phyloP scores from a whole-genome alignment of 2,888 invertebrate genomes.

The Agrochola litura region DNA sequence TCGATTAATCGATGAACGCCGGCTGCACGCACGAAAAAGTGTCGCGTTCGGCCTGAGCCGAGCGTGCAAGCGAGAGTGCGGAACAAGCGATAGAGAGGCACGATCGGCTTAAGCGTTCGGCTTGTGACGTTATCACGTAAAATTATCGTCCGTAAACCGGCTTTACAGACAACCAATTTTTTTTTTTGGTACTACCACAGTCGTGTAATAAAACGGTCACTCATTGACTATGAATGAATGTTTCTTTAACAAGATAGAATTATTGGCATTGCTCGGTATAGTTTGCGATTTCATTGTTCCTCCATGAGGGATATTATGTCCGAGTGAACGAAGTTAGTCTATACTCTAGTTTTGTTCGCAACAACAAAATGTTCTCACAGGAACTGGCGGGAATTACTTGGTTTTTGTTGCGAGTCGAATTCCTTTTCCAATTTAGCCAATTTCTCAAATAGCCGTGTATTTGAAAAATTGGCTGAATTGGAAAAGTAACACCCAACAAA shows the following conservation, averaged over 20 bases:
- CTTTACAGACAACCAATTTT: too few relatives aligned
- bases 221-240: background rate
- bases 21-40: too few relatives aligned
- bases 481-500: background rate
- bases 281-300: conserved; percentile 19
- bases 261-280: conserved; percentile 5
- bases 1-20: too few relatives aligned
- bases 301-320: conserved; percentile 23
- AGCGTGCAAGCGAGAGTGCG: too few relatives aligned
- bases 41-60: too few relatives aligned
- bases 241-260: background rate
- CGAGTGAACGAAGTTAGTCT: conserved; percentile 14
- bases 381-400: background rate
- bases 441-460: background rate
- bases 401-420: background rate
- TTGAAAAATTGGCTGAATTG: background rate
- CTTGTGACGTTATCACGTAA: too few relatives aligned
- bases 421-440: too few relatives aligned
- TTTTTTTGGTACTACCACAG: too few relatives aligned
- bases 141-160: too few relatives aligned
- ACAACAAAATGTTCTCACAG: conserved; percentile 8
- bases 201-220: background rate
- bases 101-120: too few relatives aligned
- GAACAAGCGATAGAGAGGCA: too few relatives aligned
- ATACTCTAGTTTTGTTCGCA: background rate